Evolutionary conservation across 1,140 invertebrate genomes (phyloP), one percentile per base, ranked within the genome.

Genomic region (Tachypleus tridentatus): DNA sequence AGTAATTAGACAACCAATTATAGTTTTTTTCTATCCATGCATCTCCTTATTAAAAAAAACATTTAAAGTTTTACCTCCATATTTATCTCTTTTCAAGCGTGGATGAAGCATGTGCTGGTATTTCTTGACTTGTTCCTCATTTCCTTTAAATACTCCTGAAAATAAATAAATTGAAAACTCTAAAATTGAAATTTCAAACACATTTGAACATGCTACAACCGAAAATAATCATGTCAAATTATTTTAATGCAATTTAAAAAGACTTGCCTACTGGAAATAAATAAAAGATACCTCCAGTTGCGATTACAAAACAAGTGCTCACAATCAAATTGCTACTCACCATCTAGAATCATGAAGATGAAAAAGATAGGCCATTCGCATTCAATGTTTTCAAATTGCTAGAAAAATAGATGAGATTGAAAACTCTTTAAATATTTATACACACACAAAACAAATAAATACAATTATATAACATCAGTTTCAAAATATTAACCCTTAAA

Each of bases 351-450:
- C 86, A 98, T 89, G 75, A 89, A 91, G 48, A 93, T 86, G 74
- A 88, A 96, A 79, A 98, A 98, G 9, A 99, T 75, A 0, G 97
- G 97, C 94, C 97, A 99, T 79, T 99, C 94, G 74, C 90, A 93
- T 80, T 99, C 97, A 57, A 98, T 85, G 47, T 89, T 88, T 75
- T 98, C 93, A 80, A 97, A 99, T 73, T 94, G 86, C 83, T 97
- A 74, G 50, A 78, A 77, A 49, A 51, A 63, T 54, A 29, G 29
- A 29, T 29, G 29, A 2, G 29, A 29, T 29, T 29, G 29, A 29
- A 29, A 29, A 29, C 29, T 29, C 0, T 29, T 29, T 29, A 29
- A 29, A 29, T 29, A 2, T 29, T 29, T 2, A 29, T 29, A 29
- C 29, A 29, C 29, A 29, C 29, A 29, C 2, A 29, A 29, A 29